Base-by-base conservation (phyloP, 2,888 invertebrate species). In the Metacarcinus magister region DNA sequence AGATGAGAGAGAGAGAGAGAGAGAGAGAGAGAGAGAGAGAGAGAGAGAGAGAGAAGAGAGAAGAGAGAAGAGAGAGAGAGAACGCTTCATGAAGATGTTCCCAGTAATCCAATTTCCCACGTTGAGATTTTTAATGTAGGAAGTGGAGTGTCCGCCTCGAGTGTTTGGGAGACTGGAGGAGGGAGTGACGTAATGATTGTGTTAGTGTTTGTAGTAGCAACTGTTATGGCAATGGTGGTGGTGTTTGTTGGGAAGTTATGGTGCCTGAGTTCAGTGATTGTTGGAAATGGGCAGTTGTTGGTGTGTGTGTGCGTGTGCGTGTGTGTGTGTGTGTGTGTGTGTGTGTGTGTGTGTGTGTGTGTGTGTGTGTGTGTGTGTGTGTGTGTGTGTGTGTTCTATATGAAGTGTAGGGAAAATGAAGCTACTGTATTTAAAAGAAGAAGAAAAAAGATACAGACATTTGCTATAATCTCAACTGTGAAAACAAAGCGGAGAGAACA, bases 41-140 rank as follows among this genome's bases (percentile, higher is more conserved):
- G 67, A 67, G 67, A 67, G 67, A 67, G 67, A 67, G 67, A 67
- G 67, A 67, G 67, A 67, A 67, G 67, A 67, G 67, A 67, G 67
- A 67, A 67, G 67, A 67, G 67, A 67, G 67, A 67, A 67, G 67
- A 67, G 67, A 67, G 67, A 67, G 67, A 67, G 67, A 67, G 67
- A 67, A 23, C 0, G 67, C 19, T 19, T 23, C 4, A 67, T 19
- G n/a, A n/a, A 67, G 67, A 23, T 23, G 67, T 67, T 67, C 23
- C n/a, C 23, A 1, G 67, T 67, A 67, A 67, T 67, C 67, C n/a
- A 23, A n/a, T 67, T 67, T 67, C 67, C n/a, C 67, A 67, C 67
- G 67, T 23, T 67, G 67, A 23, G 67, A 67, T 19, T 67, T 67
- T 67, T 67, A 23, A 67, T 67, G 67, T 67, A 67, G 23, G 23